These are phyloP conservation scores for Macrochelys suwanniensis DNA, from an alignment of 2,797 vertebrate species.

Conservation along the genomic window DNA sequence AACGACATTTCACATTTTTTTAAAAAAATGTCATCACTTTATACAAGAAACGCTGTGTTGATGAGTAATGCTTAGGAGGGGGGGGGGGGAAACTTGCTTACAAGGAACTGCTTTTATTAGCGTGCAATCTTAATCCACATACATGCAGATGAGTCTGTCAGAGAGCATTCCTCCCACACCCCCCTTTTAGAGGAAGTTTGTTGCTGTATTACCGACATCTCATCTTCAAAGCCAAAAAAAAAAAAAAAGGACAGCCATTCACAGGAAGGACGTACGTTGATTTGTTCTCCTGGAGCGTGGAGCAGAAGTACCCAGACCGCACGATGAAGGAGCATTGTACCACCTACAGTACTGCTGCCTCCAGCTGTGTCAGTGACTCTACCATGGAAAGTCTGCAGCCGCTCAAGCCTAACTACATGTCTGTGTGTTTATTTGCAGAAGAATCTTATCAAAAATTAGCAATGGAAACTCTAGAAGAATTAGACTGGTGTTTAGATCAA, in stretches of 20 bases:
- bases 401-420: conserved; percentile 89
- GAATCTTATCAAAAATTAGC: conserved; percentile 98
- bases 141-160: conserved; percentile 70
- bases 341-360: conserved; percentile 79
- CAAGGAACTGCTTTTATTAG: not conserved
- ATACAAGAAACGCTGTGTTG: conserved; percentile 10
- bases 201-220: conserved; percentile 62
- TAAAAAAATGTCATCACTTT: conserved; percentile 58
- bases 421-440: conserved; percentile 95
- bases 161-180: conserved; percentile 65
- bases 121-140: not conserved
- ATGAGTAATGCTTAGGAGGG: conserved; percentile 72
- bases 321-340: conserved; percentile 90
- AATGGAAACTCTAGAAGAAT: conserved; percentile 96
- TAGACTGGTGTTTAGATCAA: conserved; percentile 99
- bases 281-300: conserved; percentile 31
- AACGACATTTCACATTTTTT: not conserved
- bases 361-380: conserved; percentile 68
- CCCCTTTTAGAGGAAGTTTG: conserved; percentile 59
- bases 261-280: conserved; percentile 29
- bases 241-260: conserved; percentile 59
- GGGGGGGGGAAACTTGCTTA: conserved; percentile 36
- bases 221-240: conserved; percentile 69
- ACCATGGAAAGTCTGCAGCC: conserved; percentile 84
- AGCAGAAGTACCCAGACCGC: conserved; percentile 36